phyloP scores from a whole-genome alignment of 2,113 vertebrate genomes.

The Hyperoodon ampullatus region DNA sequence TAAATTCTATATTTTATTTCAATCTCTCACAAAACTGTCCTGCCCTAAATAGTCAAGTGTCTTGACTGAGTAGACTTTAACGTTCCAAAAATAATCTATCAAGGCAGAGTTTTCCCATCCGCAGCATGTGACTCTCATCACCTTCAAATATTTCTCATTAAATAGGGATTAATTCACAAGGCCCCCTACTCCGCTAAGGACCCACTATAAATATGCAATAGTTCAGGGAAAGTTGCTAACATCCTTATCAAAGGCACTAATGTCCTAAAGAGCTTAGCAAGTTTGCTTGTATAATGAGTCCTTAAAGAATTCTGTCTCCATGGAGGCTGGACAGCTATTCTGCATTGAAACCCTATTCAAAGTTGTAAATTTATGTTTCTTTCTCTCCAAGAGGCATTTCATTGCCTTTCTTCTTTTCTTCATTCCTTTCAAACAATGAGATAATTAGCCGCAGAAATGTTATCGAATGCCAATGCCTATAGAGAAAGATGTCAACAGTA shows the following conservation, averaged over 20 bases:
- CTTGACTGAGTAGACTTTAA: conserved; percentile 28
- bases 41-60: conserved; percentile 23
- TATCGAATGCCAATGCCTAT: not conserved
- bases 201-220: conserved; percentile 43
- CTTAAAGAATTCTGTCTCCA: conserved; percentile 73
- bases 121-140: conserved; percentile 44
- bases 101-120: conserved; percentile 36
- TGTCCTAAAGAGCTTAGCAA: conserved; percentile 62
- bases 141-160: conserved; percentile 71
- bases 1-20: conserved; percentile 69
- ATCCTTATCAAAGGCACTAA: conserved; percentile 45
- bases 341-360: conserved; percentile 30
- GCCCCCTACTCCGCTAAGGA: conserved; percentile 52
- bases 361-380: conserved; percentile 44
- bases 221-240: conserved; percentile 38
- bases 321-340: conserved; percentile 55
- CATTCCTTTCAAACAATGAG: not conserved
- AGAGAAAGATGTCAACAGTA: not conserved
- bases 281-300: conserved; percentile 49
- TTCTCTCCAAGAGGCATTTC: conserved; percentile 28
- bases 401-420: not conserved
- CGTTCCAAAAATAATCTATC: conserved; percentile 66
- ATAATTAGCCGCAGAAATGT: not conserved
- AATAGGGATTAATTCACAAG: conserved; percentile 72
- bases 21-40: conserved; percentile 51